These are phyloP conservation scores for Gallinago media DNA, from an alignment of 2,113 vertebrate genomes.

Conservation along the genomic window DNA sequence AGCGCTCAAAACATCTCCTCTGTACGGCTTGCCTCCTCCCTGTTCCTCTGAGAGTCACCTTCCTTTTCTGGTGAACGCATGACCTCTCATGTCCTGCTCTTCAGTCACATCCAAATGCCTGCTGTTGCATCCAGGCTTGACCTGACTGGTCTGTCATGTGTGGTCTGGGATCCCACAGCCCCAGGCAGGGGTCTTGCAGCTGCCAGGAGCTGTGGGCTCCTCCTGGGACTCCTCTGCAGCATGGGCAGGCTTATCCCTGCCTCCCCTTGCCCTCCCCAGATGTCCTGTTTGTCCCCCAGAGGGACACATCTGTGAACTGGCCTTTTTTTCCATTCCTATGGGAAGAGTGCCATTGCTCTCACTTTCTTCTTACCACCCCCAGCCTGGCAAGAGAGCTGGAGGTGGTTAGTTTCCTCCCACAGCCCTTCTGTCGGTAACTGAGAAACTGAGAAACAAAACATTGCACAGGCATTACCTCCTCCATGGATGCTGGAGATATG, in stretches of 20 bases:
- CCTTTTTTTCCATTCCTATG: not conserved
- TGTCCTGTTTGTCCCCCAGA: not conserved
- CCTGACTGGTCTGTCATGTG: accelerated
- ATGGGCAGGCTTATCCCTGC: not conserved
- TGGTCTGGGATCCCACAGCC: not conserved
- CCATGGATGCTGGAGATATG: not conserved
- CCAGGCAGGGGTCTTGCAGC: not conserved
- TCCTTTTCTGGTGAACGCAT: not conserved
- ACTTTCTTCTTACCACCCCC: accelerated
- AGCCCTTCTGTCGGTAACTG: not conserved
- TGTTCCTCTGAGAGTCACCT: not conserved
- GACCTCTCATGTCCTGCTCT: not conserved
- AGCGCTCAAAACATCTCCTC: not conserved
- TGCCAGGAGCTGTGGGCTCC: accelerated
- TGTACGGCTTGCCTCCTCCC: accelerated
- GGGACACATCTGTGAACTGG: not conserved
- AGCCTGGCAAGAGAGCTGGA: not conserved
- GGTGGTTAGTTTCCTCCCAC: not conserved
- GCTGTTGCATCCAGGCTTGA: not conserved
- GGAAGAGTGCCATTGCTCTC: not conserved
- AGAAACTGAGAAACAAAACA: not conserved
- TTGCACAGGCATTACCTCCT: accelerated
- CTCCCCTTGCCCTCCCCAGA: not conserved
- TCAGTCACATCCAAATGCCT: not conserved
- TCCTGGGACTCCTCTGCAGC: not conserved